Base-by-base conservation (phyloP, 2,888 invertebrate genomes). In the Cremastobaeus sp. region DNA sequence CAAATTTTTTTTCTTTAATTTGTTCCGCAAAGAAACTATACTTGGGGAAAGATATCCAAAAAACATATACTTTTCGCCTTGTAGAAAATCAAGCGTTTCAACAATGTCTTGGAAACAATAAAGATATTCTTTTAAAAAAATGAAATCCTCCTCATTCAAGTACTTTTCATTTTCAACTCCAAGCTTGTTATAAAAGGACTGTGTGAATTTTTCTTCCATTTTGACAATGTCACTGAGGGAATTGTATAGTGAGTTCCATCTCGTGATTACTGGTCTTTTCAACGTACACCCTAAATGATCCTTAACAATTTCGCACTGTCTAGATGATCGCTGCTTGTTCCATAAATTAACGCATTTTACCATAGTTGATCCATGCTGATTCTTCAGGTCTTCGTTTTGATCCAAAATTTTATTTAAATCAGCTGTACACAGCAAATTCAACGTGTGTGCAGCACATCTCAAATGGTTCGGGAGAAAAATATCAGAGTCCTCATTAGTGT, bases 191-290 rank as follows among this genome's bases (percentile, higher is more conserved):
- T 14, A 25, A 25, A 25, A 8, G 12, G 52, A 25, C 1, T 15
- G 2, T 12, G 21, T 5, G n/a, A 52, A 5, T 15, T 52, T 20
- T 3, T 37, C 25, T 37, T 35, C 28, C 5, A 37, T 1, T 20
- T 12, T 9, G 6, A 21, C 12, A 25, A 52, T 35, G 8, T 37
- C 21, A 18, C 14, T 28, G 1, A 52, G n/a, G 4, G 35, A 37
- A n/a, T 52, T 12, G 17, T 15, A 50, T 2, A 50, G 4, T 0
- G 52, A 52, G 25, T 52, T 52, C 37, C 37, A 52, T 12, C 52
- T 20, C 1, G 15, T 17, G 1, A 17, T 9, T 21, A 52, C 34
- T 4, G 52, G 35, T 4, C 21, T 8, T 8, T 8, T 35, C 9
- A 52, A 11, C n/a, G 35, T 6, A 28, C 15, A 1, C 3, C 52